These are phyloP conservation scores for Acrocephalus kingi DNA, from an alignment of 2,113 vertebrate genomes.

Conservation along the genomic window DNA sequence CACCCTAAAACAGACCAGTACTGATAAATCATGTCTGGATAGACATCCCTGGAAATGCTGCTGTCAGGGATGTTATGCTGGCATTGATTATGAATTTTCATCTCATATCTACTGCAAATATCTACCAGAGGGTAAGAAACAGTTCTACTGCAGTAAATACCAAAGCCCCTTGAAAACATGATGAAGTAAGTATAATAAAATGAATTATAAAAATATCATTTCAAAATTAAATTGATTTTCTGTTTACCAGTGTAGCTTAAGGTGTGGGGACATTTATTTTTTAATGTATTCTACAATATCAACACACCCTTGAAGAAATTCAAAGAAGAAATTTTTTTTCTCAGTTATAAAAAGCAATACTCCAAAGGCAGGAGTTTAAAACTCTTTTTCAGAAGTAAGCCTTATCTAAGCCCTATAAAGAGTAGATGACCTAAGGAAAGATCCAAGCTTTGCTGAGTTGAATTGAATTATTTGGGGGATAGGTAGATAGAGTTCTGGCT, in stretches of 20 bases:
- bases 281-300: not conserved
- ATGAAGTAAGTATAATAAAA: not conserved
- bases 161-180: not conserved
- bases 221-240: not conserved
- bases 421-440: not conserved
- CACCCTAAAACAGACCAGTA: not conserved
- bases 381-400: not conserved
- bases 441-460: not conserved
- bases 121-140: not conserved
- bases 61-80: not conserved
- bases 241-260: not conserved
- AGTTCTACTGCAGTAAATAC: not conserved
- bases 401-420: not conserved
- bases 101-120: not conserved
- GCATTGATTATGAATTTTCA: slow-evolving; percentile 4
- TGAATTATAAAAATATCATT: not conserved
- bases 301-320: not conserved
- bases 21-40: not conserved
- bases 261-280: not conserved
- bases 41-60: not conserved
- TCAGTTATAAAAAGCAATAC: not conserved
- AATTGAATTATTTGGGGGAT: not conserved
- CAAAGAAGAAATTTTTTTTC: not conserved
- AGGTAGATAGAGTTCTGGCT: not conserved
- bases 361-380: not conserved